Evolutionary conservation across 2,113 vertebrate species (phyloP), one percentile per base, ranked within the genome.

Genomic region (Pycnonotus jocosus): DNA sequence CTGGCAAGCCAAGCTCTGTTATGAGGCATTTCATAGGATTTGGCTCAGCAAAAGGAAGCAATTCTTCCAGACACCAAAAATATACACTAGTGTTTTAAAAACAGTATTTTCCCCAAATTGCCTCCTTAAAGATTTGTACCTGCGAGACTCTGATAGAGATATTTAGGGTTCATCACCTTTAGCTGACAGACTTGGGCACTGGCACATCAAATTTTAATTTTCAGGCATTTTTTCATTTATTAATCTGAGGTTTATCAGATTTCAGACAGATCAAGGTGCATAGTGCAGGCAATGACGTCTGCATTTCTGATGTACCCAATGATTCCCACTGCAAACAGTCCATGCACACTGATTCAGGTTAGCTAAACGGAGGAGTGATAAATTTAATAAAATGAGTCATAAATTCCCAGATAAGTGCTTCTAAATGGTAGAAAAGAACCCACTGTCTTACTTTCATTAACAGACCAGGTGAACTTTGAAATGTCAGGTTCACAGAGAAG

Each of bases 381-480:
- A 28, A 31, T 92, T 94, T 86, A 33, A 38, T 23, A n/a, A 73
- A 50, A 27, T 0, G 0, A 58, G 33, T 11, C 6, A 58, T 40
- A 61, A 87, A 73, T 69, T 69, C 38, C 19, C 54, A 66, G 11
- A 13, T 25, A 60, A 83, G 13, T 44, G 38, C n/a, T 88, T 83
- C 35, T 85, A 62, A 91, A 83, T 83, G 58, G 56, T 71, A 61
- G 60, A 69, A 33, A 79, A 81, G 51, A 38, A 60, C 16, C 4
- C 9, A 2, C 15, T 44, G 81, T 82, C 97, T 97, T 98, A 99
- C 99, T 97, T 97, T 98, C 96, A 92, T 97, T 97, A 90, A 98
- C 69, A 78, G 98, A 98, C 98, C 99, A 99, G 5, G 97, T 97
- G 93, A 98, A 97, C 79, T 97, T 98, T 78, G 98, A 99, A 48